These are phyloP conservation scores for Dreissena rostriformis DNA, from an alignment of 1,140 invertebrate genomes.

Conservation along the genomic window DNA sequence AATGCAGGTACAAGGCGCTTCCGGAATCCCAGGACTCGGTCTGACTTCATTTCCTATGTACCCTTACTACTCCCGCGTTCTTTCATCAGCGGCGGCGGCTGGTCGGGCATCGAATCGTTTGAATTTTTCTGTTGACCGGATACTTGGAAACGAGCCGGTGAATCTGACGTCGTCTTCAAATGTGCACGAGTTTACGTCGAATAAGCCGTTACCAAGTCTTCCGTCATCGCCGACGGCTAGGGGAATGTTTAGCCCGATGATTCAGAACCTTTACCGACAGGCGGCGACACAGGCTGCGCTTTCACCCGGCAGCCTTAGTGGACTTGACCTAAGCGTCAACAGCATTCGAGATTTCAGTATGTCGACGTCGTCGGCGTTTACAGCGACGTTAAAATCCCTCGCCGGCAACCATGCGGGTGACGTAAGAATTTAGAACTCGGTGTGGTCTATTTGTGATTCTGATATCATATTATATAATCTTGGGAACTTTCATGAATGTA, in stretches of 20 bases:
- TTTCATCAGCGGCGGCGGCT: constrained; percentile 60
- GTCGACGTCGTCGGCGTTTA: constrained; percentile 51
- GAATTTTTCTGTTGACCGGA: constrained; percentile 66
- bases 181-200: constrained; percentile 18
- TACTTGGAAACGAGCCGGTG: constrained; percentile 58
- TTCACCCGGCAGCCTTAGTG: constrained; percentile 24
- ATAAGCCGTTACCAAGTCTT: constrained; percentile 17
- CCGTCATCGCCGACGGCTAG: constrained; percentile 5
- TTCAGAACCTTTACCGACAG: constrained; percentile 34
- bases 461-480: too few species aligned
- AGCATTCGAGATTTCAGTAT: constrained; percentile 50
- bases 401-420: constrained; percentile 37
- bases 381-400: constrained; percentile 46
- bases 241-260: neutral
- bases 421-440: constrained; percentile 5
- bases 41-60: constrained; percentile 58
- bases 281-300: constrained; percentile 33
- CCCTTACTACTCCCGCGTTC: constrained; percentile 61
- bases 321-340: constrained; percentile 41
- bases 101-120: constrained; percentile 42
- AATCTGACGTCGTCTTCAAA: constrained; percentile 36
- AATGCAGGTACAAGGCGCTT: constrained; percentile 40
- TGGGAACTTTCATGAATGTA: too few species aligned
- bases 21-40: constrained; percentile 11
- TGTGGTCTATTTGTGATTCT: too few species aligned